Evolutionary conservation across 2,888 invertebrate species (phyloP).

Genomic region (Gymnocheta viridis): DNA sequence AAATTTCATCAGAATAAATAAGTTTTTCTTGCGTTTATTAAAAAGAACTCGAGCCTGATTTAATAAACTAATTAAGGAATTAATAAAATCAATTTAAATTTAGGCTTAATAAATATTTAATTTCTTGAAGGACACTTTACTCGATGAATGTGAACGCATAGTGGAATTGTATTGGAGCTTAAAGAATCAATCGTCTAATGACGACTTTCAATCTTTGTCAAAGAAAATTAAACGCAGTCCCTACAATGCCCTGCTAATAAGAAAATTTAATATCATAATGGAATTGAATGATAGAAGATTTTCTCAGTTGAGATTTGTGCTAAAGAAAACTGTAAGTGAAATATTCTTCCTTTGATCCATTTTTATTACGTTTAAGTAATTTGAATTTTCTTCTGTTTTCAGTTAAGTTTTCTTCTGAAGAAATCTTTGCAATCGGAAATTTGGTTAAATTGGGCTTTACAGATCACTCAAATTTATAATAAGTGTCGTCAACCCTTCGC

Average conservation of each 20-base stretch:
- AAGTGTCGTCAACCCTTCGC: slow-evolving; percentile 74
- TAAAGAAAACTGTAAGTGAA: slow-evolving; percentile 77
- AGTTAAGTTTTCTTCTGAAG: slow-evolving; percentile 76
- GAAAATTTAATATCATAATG: slow-evolving; percentile 76
- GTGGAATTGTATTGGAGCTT: slow-evolving; percentile 79
- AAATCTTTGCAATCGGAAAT: slow-evolving; percentile 78
- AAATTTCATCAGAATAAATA: too few relatives aligned
- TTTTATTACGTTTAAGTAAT: neutral
- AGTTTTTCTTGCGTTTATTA: slow-evolving; percentile 62
- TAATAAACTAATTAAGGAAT: too few relatives aligned
- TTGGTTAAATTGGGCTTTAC: slow-evolving; percentile 78
- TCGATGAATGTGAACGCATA: slow-evolving; percentile 78
- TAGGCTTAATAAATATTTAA: too few relatives aligned
- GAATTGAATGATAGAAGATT: slow-evolving; percentile 79
- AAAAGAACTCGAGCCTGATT: neutral
- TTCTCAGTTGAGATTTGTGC: slow-evolving; percentile 79
- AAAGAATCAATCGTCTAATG: slow-evolving; percentile 77
- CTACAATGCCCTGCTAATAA: slow-evolving; percentile 79
- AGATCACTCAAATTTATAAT: slow-evolving; percentile 77
- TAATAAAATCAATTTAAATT: too few relatives aligned
- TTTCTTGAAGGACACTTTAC: slow-evolving; percentile 74
- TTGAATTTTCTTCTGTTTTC: slow-evolving; percentile 11
- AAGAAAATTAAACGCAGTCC: slow-evolving; percentile 81
- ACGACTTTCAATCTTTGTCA: slow-evolving; percentile 76
- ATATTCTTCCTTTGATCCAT: neutral